phyloP scores from a whole-genome alignment of 2,797 vertebrate species.

The Smutsia gigantea region DNA sequence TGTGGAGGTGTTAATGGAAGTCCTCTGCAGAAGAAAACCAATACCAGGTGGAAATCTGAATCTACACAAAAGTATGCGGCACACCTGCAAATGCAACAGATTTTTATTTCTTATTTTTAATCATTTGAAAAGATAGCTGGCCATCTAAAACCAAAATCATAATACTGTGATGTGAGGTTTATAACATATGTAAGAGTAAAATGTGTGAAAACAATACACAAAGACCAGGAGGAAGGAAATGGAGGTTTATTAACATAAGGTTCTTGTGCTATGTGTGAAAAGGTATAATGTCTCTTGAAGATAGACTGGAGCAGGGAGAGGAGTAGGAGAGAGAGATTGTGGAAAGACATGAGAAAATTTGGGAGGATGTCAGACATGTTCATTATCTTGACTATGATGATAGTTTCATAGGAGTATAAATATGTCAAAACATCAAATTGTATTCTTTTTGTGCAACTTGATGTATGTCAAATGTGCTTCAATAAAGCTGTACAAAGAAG shows the following conservation, averaged over 20 bases:
- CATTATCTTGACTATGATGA: not conserved
- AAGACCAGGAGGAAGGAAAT: not conserved
- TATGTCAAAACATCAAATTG: not conserved
- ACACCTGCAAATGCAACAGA: not conserved
- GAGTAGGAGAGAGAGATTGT: not conserved
- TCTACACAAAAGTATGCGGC: not conserved
- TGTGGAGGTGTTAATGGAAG: not conserved
- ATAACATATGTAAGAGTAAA: not conserved
- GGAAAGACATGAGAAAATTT: not conserved
- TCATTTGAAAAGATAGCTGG: not conserved
- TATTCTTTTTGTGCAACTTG: not conserved
- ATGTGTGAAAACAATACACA: not conserved
- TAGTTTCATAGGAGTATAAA: not conserved
- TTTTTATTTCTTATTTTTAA: not conserved
- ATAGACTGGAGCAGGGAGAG: not conserved
- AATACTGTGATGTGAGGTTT: not conserved
- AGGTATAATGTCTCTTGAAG: not conserved
- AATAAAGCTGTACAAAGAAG: not conserved
- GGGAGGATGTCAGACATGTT: not conserved
- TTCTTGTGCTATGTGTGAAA: not conserved
- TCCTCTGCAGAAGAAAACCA: not conserved
- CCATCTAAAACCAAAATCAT: constrained; percentile 5
- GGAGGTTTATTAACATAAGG: not conserved
- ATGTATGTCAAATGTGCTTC: not conserved
- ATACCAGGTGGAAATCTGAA: not conserved